Evolutionary conservation across 2,113 vertebrate species (phyloP).

Genomic region (Gnathonemus echidnorhynchus): DNA sequence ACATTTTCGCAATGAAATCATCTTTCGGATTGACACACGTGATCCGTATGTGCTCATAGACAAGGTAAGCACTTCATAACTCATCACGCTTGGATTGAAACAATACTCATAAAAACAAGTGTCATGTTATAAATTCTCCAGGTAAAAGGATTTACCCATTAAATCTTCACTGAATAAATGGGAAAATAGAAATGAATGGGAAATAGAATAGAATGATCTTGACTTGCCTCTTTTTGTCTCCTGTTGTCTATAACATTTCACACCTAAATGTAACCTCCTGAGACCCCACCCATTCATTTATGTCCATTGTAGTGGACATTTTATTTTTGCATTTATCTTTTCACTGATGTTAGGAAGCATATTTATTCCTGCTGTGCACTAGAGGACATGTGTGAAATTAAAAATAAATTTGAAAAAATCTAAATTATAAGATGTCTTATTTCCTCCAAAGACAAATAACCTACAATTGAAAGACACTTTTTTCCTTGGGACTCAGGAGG

Average conservation of each 20-base stretch:
- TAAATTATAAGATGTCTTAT: too few species aligned
- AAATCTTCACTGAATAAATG: neutral
- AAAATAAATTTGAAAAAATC: too few species aligned
- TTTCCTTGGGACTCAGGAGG: too few species aligned
- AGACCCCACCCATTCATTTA: too few species aligned
- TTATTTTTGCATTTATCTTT: too few species aligned
- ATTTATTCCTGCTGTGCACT: too few species aligned
- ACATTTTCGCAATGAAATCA: conserved; percentile 64
- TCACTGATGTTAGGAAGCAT: too few species aligned
- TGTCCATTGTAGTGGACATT: too few species aligned
- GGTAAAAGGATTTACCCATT: neutral
- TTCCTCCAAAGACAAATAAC: too few species aligned
- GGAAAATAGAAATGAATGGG: neutral
- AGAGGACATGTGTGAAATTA: too few species aligned
- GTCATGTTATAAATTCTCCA: neutral
- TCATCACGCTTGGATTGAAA: conserved; percentile 4
- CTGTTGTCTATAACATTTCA: neutral
- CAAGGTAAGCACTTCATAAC: conserved; percentile 55
- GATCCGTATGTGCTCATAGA: conserved; percentile 58
- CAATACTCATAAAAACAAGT: neutral
- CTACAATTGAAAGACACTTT: too few species aligned
- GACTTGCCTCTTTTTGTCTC: neutral
- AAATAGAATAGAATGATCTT: neutral
- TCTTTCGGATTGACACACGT: conserved; percentile 59
- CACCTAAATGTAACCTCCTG: neutral